phyloP scores from a whole-genome alignment of 2,888 invertebrate species.

The Epistrophella euchroma region DNA sequence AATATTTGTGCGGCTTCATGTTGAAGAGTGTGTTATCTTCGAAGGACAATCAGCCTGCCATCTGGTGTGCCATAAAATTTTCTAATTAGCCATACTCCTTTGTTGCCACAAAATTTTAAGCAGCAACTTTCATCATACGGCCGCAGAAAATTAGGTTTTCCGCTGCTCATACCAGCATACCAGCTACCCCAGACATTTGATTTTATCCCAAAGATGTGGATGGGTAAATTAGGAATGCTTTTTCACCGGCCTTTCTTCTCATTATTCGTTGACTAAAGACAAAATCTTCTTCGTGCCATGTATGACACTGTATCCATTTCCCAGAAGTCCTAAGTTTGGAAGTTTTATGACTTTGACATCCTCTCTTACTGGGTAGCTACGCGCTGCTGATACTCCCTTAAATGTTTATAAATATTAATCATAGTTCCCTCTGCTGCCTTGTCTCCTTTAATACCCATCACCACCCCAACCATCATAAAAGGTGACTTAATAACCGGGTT shows the following conservation, averaged over 20 bases:
- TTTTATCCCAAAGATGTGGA: slow-evolving; percentile 49
- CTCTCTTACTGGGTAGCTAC: neutral
- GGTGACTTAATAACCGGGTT: slow-evolving; percentile 59
- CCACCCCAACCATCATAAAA: neutral
- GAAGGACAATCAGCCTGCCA: slow-evolving; percentile 73
- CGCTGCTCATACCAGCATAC: neutral
- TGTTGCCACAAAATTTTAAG: slow-evolving; percentile 23
- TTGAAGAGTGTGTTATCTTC: slow-evolving; percentile 59
- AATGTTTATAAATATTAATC: slow-evolving; percentile 75
- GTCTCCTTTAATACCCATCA: slow-evolving; percentile 1
- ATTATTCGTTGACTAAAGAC: slow-evolving; percentile 61
- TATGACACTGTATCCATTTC: slow-evolving; percentile 55
- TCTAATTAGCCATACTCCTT: slow-evolving; percentile 71
- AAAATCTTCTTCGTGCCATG: slow-evolving; percentile 58
- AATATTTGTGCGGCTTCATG: slow-evolving; percentile 23
- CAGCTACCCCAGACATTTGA: neutral
- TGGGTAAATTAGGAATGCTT: slow-evolving; percentile 71
- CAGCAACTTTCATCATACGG: slow-evolving; percentile 38
- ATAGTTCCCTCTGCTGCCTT: slow-evolving; percentile 26
- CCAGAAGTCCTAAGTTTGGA: slow-evolving; percentile 41
- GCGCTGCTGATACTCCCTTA: slow-evolving; percentile 42
- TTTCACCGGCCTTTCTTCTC: slow-evolving; percentile 67
- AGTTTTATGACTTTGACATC: slow-evolving; percentile 60
- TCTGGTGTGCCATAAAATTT: slow-evolving; percentile 75
- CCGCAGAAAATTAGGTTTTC: slow-evolving; percentile 71